Evolutionary conservation across 2,113 vertebrate species (phyloP), one percentile per base, ranked within the genome.

Genomic region (Aspidoscelis tigris): DNA sequence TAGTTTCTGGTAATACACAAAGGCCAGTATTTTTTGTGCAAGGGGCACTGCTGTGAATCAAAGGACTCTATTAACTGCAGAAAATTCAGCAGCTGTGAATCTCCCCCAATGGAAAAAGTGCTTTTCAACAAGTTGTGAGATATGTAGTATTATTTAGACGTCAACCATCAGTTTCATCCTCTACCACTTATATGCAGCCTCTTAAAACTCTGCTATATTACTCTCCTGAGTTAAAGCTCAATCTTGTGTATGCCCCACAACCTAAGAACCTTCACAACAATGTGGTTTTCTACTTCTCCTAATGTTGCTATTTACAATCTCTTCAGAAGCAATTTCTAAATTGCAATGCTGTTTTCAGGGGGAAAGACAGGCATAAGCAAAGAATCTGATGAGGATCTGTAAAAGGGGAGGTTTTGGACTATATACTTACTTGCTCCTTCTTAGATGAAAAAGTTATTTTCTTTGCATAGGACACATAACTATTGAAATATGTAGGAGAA

Each of bases 1-100:
- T 96, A 98, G 98, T 98, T 99, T 98, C 97, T 98, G 97, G 97
- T 97, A 97, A 97, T 94, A 97, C 96, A 99, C 98, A 99, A 99
- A 98, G 97, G 97, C 97, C 96, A 95, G 96, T 96, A 96, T 98
- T 98, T 97, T 97, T 97, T 97, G 93, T 96, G 95, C 95, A 97
- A 96, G 96, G 96, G 95, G 95, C 96, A 96, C 97, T 96, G 96
- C 96, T 97, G 96, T 96, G 96, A 96, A 96, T 96, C 95, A 96
- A 96, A 96, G 95, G 96, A 97, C 96, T 97, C 96, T 96, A 96
- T 97, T 97, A 97, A 96, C 96, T 96, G 95, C 95, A 95, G 95
- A 96, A 96, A 97, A 97, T 96, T 96, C 95, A 93, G 96, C 96
- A 96, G 96, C 96, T 96, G 95, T 96, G 96, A 96, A 96, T 96